Conservation (phyloP, 2,113 vertebrate species). For the Castor canadensis region DNA sequence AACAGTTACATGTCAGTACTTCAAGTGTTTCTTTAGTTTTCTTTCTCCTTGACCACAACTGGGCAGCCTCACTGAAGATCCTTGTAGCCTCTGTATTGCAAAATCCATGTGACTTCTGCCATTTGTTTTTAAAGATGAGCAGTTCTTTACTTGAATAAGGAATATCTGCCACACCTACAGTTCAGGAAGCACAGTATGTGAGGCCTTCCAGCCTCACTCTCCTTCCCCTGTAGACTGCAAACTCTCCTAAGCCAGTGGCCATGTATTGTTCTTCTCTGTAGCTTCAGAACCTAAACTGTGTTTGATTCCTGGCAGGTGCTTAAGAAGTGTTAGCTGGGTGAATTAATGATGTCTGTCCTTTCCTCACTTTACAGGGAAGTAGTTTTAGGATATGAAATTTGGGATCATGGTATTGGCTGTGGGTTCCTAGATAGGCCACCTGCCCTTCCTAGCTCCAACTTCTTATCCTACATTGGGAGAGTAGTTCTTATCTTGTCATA, state of each 20-base stretch:
- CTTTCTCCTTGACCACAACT: not conserved
- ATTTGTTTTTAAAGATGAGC: constrained; percentile 10
- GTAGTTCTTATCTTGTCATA: not conserved
- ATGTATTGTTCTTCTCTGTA: not conserved
- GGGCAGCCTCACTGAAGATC: not conserved
- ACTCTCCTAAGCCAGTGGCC: not conserved
- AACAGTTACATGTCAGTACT: not conserved
- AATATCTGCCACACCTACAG: not conserved
- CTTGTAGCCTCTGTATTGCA: not conserved
- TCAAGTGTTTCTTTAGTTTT: not conserved
- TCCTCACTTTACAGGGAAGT: not conserved
- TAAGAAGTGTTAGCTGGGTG: not conserved
- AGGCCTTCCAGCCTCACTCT: not conserved
- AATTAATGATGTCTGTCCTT: not conserved
- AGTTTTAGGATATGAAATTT: not conserved
- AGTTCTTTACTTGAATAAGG: not conserved
- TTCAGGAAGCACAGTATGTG: not conserved
- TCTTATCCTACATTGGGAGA: not conserved
- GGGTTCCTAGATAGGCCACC: not conserved
- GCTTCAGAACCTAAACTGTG: not conserved
- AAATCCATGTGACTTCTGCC: not conserved
- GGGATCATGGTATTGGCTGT: not conserved
- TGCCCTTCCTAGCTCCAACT: not conserved
- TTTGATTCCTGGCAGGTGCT: not conserved
- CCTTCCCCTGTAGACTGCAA: not conserved